Conservation (phyloP, 2,797 vertebrate species). For the Sphenopsis melanotis region DNA sequence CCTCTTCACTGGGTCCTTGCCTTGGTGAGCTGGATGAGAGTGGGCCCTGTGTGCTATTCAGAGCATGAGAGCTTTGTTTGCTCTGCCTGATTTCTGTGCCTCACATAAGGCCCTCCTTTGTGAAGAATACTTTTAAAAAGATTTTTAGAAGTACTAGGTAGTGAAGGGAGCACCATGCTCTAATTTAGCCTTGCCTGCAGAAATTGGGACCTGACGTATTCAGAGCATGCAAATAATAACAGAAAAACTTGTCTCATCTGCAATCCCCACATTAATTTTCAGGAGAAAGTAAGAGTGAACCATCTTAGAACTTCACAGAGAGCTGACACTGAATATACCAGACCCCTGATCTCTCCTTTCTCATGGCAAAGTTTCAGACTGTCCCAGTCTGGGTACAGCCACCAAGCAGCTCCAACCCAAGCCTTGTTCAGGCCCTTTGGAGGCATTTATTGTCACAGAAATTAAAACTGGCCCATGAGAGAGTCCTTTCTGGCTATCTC, state of each 20-base stretch:
- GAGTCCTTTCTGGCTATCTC: not conserved
- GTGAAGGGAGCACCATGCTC: not conserved
- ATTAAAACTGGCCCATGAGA: not conserved
- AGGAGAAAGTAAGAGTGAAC: not conserved
- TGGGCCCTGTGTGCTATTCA: not conserved
- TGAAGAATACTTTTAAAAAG: not conserved
- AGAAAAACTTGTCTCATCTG: not conserved
- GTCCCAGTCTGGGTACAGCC: not conserved
- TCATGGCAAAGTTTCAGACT: not conserved
- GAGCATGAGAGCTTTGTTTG: not conserved
- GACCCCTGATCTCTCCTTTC: not conserved
- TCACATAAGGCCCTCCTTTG: not conserved
- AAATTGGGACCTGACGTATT: not conserved
- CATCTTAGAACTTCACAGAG: not conserved
- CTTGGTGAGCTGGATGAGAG: not conserved
- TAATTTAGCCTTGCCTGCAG: not conserved
- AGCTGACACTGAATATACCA: not conserved
- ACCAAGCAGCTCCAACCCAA: not conserved
- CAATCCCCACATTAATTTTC: not conserved
- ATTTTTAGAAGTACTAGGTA: not conserved
- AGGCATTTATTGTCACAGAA: not conserved
- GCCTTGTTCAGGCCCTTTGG: not conserved
- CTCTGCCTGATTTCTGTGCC: not conserved
- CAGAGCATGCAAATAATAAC: not conserved
- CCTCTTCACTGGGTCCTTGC: not conserved